Evolutionary conservation across 2,888 invertebrate genomes (phyloP).

Genomic region (Epinotia bilunana): DNA sequence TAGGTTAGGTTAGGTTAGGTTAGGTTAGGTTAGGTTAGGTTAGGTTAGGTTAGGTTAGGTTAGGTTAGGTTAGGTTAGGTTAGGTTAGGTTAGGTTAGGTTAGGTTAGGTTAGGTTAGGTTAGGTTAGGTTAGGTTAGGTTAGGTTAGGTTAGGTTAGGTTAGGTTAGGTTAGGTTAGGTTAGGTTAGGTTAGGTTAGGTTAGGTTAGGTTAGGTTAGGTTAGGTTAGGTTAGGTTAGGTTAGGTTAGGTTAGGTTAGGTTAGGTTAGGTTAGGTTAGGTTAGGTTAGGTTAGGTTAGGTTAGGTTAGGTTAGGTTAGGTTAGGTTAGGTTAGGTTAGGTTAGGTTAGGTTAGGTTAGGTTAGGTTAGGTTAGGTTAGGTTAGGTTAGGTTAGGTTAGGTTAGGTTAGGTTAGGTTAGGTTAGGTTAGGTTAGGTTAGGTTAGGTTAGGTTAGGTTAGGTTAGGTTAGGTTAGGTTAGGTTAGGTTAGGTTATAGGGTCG

Average conservation of each 20-base stretch:
- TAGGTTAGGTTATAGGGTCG: no score
- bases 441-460: slow-evolving; percentile 23
- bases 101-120: slow-evolving; percentile 45
- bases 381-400: slow-evolving; percentile 12
- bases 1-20: no score
- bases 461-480: slow-evolving; percentile 10
- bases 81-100: slow-evolving; percentile 29
- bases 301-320: slow-evolving; percentile 39
- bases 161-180: slow-evolving; percentile 22
- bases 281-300: slow-evolving; percentile 38
- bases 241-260: slow-evolving; percentile 27
- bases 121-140: slow-evolving; percentile 42
- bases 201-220: slow-evolving; percentile 26
- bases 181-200: slow-evolving; percentile 26
- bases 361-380: slow-evolving; percentile 5
- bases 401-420: slow-evolving; percentile 18
- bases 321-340: slow-evolving; percentile 33
- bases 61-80: slow-evolving; percentile 27
- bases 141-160: slow-evolving; percentile 39
- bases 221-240: slow-evolving; percentile 26
- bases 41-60: slow-evolving; percentile 6
- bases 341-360: slow-evolving; percentile 22
- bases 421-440: slow-evolving; percentile 13
- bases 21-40: no score
- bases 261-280: slow-evolving; percentile 23